Percentiles rank a stretch among this genome's conserved stretches.
Evolutionary conservation across 2,797 vertebrate genomes (phyloP).

Genomic region (Lateolabrax maculatus): DNA sequence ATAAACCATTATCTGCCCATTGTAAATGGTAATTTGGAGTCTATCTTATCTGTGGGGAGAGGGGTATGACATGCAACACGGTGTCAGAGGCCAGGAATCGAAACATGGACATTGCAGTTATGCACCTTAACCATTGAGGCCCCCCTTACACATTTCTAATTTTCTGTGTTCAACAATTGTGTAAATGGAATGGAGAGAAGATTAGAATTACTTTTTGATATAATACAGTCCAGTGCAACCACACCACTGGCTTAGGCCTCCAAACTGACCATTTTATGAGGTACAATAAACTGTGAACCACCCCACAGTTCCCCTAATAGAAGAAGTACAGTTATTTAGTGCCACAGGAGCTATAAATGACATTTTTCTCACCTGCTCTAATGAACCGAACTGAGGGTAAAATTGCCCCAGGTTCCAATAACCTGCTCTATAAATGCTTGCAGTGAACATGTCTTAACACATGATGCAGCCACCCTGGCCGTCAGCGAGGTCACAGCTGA

Average conservation of each 20-base stretch:
- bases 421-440: not conserved
- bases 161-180: not conserved
- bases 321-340: not conserved
- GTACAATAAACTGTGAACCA: not conserved
- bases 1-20: not conserved
- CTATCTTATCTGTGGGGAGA: too few relatives aligned
- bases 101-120: too few relatives aligned
- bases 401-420: not conserved
- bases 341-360: not conserved
- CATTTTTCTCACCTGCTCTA: not conserved
- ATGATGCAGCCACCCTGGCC: not conserved
- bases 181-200: not conserved
- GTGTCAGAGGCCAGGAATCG: too few relatives aligned
- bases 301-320: not conserved
- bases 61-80: too few relatives aligned
- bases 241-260: not conserved
- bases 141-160: too few relatives aligned
- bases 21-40: too few relatives aligned
- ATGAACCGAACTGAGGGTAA: not conserved
- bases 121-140: not conserved
- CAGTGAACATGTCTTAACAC: slow-evolving; percentile 1
- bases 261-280: not conserved
- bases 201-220: not conserved
- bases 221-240: not conserved
- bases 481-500: slow-evolving; percentile 20